Evolutionary conservation across 2,888 invertebrate species (phyloP).

Genomic region (Monopis laevigella): DNA sequence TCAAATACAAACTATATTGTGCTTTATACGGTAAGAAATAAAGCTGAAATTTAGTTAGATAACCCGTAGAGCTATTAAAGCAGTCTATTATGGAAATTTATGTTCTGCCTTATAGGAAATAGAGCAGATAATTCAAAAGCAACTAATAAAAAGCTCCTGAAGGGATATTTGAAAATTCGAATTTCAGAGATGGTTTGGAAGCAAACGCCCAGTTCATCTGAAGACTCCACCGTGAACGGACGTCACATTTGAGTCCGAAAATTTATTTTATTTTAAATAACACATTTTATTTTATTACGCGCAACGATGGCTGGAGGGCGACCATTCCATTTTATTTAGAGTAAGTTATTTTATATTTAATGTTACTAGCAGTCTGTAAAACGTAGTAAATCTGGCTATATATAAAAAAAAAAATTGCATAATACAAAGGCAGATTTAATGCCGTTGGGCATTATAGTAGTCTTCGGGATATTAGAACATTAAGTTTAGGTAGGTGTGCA

Average conservation of each 20-base stretch:
- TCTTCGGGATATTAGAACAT: too few species aligned
- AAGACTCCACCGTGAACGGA: slow-evolving; percentile 24
- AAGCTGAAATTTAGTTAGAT: too few species aligned
- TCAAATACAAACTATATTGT: too few species aligned
- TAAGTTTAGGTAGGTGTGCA: too few species aligned
- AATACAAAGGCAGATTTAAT: too few species aligned
- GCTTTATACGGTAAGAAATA: too few species aligned
- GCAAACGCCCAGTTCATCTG: slow-evolving; percentile 33
- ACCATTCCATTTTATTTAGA: slow-evolving; percentile 30
- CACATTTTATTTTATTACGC: slow-evolving; percentile 19
- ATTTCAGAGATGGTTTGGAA: background rate
- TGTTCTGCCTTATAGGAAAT: background rate
- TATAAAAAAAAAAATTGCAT: too few species aligned
- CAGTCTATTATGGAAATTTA: too few species aligned
- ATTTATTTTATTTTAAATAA: slow-evolving; percentile 15
- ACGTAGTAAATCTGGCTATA: background rate
- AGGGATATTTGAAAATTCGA: slow-evolving; percentile 9
- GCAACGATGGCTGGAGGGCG: slow-evolving; percentile 23
- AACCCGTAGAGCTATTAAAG: too few species aligned
- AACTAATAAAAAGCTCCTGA: too few species aligned
- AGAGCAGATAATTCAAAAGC: background rate
- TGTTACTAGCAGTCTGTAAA: background rate
- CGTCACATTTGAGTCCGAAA: slow-evolving; percentile 18
- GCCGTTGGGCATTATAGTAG: too few species aligned
- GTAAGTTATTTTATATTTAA: slow-evolving; percentile 29